Evolutionary conservation across 2,797 vertebrate species (phyloP).

Genomic region (Allobates femoralis): DNA sequence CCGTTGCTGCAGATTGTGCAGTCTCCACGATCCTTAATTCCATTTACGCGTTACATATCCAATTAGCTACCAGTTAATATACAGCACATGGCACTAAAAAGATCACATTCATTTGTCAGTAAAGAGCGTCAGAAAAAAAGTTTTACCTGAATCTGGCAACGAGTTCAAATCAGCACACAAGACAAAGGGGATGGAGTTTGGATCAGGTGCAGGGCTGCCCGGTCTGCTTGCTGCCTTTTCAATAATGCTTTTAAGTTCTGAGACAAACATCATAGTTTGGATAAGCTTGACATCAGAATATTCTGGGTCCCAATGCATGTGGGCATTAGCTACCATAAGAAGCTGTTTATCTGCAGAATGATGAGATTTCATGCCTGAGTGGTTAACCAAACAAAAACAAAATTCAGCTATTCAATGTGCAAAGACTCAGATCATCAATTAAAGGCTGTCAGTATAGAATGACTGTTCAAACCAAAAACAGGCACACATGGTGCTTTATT

Average conservation of each 20-base stretch:
- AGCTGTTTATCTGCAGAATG: slow-evolving; percentile 86
- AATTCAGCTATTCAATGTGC: too few species aligned
- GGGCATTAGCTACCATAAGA: slow-evolving; percentile 94
- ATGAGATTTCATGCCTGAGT: slow-evolving; percentile 83
- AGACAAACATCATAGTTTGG: slow-evolving; percentile 99
- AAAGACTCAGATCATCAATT: too few species aligned
- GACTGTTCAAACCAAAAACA: too few species aligned
- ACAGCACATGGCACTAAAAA: too few species aligned
- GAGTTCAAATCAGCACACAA: slow-evolving; percentile 98
- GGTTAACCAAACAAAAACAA: slow-evolving; percentile 34
- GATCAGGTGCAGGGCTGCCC: slow-evolving; percentile 83
- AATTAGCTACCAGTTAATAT: too few species aligned
- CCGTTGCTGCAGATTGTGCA: too few species aligned
- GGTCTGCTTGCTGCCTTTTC: slow-evolving; percentile 88
- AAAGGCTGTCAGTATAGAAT: too few species aligned
- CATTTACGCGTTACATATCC: too few species aligned
- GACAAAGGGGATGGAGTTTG: slow-evolving; percentile 91
- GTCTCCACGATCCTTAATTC: too few species aligned
- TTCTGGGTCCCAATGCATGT: slow-evolving; percentile 99
- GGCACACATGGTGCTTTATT: too few species aligned
- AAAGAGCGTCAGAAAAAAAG: background rate
- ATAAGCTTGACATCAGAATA: slow-evolving; percentile 97
- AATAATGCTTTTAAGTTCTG: slow-evolving; percentile 93
- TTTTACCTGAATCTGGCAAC: slow-evolving; percentile 94
- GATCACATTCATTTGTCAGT: background rate